phyloP scores from a whole-genome alignment of 2,888 invertebrate species.

The Drosophila macrospina region DNA sequence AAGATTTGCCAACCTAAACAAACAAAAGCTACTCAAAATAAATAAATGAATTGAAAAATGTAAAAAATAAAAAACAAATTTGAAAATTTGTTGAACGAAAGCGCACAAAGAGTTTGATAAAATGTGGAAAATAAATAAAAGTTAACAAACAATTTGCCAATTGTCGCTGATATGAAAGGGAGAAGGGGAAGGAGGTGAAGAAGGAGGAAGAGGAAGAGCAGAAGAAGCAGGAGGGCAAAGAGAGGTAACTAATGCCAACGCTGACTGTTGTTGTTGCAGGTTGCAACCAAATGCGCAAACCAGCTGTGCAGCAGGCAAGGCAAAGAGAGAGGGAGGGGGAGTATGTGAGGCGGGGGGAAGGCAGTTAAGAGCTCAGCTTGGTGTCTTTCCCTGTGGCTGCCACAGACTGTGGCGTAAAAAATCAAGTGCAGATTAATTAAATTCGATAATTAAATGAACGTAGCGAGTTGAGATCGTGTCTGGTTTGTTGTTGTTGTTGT shows the following conservation, averaged over 20 bases:
- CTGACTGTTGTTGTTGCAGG: slow-evolving; percentile 30
- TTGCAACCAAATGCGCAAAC: slow-evolving; percentile 14
- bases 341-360: background rate
- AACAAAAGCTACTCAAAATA: background rate
- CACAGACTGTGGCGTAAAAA: slow-evolving; percentile 69
- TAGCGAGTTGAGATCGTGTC: slow-evolving; percentile 72
- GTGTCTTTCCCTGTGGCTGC: slow-evolving; percentile 45
- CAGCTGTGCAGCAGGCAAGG: slow-evolving; percentile 28
- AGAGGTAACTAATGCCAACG: slow-evolving; percentile 17
- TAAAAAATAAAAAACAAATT: no score
- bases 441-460: slow-evolving; percentile 84
- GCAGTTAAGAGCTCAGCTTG: slow-evolving; percentile 46
- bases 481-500: slow-evolving; percentile 39
- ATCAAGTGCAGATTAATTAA: slow-evolving; percentile 81
- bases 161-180: slow-evolving; percentile 54
- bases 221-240: background rate
- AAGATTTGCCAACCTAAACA: background rate
- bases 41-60: background rate
- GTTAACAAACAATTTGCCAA: slow-evolving; percentile 69
- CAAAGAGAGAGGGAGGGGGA: background rate
- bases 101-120: slow-evolving; percentile 28
- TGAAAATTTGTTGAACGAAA: slow-evolving; percentile 18
- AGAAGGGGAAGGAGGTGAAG: background rate
- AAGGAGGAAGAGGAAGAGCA: no score
- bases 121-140: slow-evolving; percentile 46